Base-by-base conservation (phyloP, 2,797 vertebrate species). In the Characodon lateralis region DNA sequence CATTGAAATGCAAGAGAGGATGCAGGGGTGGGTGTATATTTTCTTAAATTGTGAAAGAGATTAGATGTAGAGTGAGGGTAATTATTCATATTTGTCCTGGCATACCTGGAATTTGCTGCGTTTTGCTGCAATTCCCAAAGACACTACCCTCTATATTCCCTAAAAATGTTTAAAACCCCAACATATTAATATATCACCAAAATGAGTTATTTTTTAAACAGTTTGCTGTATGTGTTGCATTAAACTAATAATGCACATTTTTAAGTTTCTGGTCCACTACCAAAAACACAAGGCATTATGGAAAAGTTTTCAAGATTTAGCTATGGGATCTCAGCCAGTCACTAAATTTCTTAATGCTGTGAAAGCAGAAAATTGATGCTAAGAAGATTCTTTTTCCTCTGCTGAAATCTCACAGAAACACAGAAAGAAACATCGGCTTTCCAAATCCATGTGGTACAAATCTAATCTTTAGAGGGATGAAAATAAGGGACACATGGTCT, bases 191-290 rank as follows among this genome's bases (percentile, higher is more conserved):
- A 51, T 20, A 71, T 51, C 51, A 50, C 4, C 14, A 71, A 50
- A 71, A 71, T 8, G 35, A 28, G 31, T 71, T 50, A 28, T 31
- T 8, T n/a, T 6, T 51, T 10, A 28, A 28, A 8, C 18, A n/a
- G 28, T 71, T 71, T 6, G 7, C 8, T 31, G 14, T 48, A 18
- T 51, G 39, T n/a, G 39, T 72, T 63, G 72, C 65, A 41, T 70
- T 46, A 68, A 84, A 46, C 39, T 70, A 75, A 0, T 78, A 77
- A 84, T 77, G 63, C 41, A 78, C 50, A 63, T 83, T 84, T 79
- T 43, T 31, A 76, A 78, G 71, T 70, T 16, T 43, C 20, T 77
- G n/a, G 26, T 66, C 39, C 46, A 56, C 71, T 8, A 51, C 16
- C 26, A 78, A 55, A 66, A 65, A 73, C 69, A 68, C 55, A 48